Conservation (phyloP, 64 coral and sea anemone species). For the Stichodactyla mertensii region DNA sequence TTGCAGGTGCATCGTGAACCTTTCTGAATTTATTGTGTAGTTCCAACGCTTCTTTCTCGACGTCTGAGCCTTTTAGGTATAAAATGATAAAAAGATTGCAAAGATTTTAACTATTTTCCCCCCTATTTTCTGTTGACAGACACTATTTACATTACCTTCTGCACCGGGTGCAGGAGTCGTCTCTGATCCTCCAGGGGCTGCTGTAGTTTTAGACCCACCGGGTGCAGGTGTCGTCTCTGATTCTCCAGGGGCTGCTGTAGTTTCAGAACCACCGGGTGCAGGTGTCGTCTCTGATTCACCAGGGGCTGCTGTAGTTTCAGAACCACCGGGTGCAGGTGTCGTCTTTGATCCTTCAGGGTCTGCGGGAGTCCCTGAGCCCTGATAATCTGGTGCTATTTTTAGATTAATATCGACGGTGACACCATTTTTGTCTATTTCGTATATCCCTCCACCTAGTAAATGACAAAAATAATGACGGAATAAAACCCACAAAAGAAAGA, state of each 20-base stretch:
- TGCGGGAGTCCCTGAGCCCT: neutral
- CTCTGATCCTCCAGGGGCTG: neutral
- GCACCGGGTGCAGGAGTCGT: neutral
- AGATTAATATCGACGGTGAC: constrained; percentile 25
- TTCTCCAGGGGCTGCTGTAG: neutral
- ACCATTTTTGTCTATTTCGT: constrained; percentile 36
- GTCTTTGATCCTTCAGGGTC: neutral
- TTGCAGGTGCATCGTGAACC: constrained; percentile 45
- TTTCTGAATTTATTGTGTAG: constrained; percentile 59
- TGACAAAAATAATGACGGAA: neutral
- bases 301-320: constrained; percentile 14
- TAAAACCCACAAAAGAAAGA: neutral
- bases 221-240: neutral
- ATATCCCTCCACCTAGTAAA: constrained; percentile 35
- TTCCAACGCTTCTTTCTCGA: constrained; percentile 29
- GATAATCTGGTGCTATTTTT: neutral
- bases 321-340: constrained; percentile 1
- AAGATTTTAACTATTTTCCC: neutral
- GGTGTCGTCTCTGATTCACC: neutral
- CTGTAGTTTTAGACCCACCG: neutral
- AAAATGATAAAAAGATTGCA: neutral
- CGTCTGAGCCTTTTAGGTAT: neutral
- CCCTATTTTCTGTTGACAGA: too few species aligned
- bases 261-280: neutral
- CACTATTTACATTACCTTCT: neutral